These are phyloP conservation scores for Halyomorpha halys DNA, from an alignment of 1,140 invertebrate genomes.

Conservation along the genomic window DNA sequence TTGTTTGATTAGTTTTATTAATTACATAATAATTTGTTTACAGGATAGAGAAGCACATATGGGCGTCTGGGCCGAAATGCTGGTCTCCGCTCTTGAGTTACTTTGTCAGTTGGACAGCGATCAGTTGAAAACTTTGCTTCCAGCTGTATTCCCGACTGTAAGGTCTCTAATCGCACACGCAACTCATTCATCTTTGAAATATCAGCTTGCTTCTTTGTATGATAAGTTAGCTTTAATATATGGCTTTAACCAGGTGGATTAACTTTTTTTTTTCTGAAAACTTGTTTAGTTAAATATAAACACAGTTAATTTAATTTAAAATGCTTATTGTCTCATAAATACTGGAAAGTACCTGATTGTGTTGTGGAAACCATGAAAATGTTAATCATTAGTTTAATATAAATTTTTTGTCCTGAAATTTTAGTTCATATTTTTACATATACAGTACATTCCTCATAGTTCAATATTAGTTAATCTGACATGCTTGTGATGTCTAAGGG, in stretches of 20 bases:
- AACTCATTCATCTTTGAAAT: constrained; percentile 46
- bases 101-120: constrained; percentile 45
- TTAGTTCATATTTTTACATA: no score
- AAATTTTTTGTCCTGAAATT: no score
- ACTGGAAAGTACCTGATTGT: no score
- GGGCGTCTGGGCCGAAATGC: constrained; percentile 52
- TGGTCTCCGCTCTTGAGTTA: constrained; percentile 48
- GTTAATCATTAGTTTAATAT: no score
- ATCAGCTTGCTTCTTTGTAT: constrained; percentile 48
- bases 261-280: not conserved
- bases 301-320: no score
- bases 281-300: no score
- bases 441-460: no score
- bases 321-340: no score
- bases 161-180: constrained; percentile 50
- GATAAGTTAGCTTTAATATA: constrained; percentile 49
- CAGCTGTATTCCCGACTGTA: constrained; percentile 50
- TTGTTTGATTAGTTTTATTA: no score
- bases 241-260: constrained; percentile 38
- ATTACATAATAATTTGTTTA: not conserved
- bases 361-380: no score
- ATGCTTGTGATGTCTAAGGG: no score
- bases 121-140: constrained; percentile 48
- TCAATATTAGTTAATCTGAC: no score
- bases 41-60: constrained; percentile 54